Conservation (phyloP, 2,888 invertebrate species). For the Conchocele bisecta region DNA sequence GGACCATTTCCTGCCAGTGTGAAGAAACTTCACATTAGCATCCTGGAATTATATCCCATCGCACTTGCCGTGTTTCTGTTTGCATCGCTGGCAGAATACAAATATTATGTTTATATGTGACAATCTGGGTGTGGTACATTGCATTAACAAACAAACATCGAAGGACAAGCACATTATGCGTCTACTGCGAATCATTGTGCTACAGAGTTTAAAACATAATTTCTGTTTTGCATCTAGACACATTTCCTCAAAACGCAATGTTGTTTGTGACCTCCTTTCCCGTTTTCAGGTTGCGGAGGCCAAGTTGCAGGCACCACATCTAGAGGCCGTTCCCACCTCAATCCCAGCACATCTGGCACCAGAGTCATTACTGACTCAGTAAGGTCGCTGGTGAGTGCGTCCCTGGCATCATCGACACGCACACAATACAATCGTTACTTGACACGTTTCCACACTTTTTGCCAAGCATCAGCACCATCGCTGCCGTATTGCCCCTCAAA, state of each 20-base stretch:
- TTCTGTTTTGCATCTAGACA: conserved; percentile 25
- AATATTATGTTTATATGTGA: conserved; percentile 35
- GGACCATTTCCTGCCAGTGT: conserved; percentile 12
- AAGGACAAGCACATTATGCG: conserved; percentile 40
- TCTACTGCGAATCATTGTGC: conserved; percentile 26
- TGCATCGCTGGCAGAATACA: conserved; percentile 19
- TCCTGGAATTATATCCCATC: conserved; percentile 35
- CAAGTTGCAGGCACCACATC: conserved; percentile 14
- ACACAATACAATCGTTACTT: background rate
- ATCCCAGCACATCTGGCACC: conserved; percentile 20
- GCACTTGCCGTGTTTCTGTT: conserved; percentile 29
- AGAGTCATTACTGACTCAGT: background rate
- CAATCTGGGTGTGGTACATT: conserved; percentile 28
- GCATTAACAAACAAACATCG: conserved; percentile 31
- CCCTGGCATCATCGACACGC: background rate
- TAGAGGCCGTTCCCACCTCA: conserved; percentile 8
- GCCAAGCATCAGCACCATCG: too few relatives aligned
- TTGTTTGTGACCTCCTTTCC: conserved; percentile 31
- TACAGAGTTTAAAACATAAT: conserved; percentile 17
- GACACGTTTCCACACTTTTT: background rate
- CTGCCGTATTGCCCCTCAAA: too few relatives aligned
- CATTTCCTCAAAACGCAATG: conserved; percentile 12
- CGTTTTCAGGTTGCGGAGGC: conserved; percentile 29
- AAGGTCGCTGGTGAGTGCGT: background rate
- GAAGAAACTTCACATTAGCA: conserved; percentile 31